Conservation (phyloP, 2,888 invertebrate genomes). For the Melangyna quadrimaculata region DNA sequence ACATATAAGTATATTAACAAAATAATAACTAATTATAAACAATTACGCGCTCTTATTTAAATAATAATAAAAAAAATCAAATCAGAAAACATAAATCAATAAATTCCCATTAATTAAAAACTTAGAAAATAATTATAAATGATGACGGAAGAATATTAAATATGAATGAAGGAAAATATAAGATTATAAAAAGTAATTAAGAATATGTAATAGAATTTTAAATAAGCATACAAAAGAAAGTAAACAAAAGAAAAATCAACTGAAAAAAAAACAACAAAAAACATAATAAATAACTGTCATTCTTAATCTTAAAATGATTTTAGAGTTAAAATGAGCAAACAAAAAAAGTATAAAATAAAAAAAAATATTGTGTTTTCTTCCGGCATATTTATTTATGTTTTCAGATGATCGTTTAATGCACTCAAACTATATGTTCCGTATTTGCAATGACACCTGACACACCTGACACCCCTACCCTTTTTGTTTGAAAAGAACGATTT, state of each 20-base stretch:
- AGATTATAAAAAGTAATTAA: slow-evolving; percentile 53
- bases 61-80: slow-evolving; percentile 7
- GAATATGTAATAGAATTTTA: slow-evolving; percentile 70
- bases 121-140: slow-evolving; percentile 64
- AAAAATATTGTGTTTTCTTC: slow-evolving; percentile 32
- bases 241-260: slow-evolving; percentile 52
- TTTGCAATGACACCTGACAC: too few relatives aligned
- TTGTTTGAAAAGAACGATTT: too few relatives aligned
- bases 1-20: slow-evolving; percentile 58
- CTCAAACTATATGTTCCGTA: too few relatives aligned
- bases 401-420: too few relatives aligned
- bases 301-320: slow-evolving; percentile 73
- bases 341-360: slow-evolving; percentile 69
- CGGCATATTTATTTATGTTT: neutral
- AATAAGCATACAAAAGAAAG: slow-evolving; percentile 54
- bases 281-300: slow-evolving; percentile 73
- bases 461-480: too few relatives aligned
- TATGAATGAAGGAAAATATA: slow-evolving; percentile 37
- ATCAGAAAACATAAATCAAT: slow-evolving; percentile 37
- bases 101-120: slow-evolving; percentile 67
- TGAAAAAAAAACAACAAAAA: slow-evolving; percentile 70
- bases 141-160: slow-evolving; percentile 44
- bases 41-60: slow-evolving; percentile 65
- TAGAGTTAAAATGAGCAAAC: slow-evolving; percentile 72
- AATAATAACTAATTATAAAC: slow-evolving; percentile 56